phyloP scores from a whole-genome alignment of 2,113 vertebrate species.

The Galeopterus variegatus region DNA sequence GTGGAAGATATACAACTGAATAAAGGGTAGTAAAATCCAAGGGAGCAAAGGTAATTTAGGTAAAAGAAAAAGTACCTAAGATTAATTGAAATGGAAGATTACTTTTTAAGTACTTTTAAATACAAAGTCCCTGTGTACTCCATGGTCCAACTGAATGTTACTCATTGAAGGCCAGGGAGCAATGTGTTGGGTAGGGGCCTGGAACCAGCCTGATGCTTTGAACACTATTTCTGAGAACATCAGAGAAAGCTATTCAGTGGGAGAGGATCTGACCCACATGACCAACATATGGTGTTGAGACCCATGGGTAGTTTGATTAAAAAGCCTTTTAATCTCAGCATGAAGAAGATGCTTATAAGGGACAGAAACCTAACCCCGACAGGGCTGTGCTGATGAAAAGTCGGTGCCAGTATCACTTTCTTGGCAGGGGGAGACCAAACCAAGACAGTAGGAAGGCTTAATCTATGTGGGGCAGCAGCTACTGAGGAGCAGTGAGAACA shows the following conservation, averaged over 20 bases:
- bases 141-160: not conserved
- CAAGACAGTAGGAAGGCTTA: slow-evolving; percentile 65
- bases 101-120: slow-evolving; percentile 55
- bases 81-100: slow-evolving; percentile 49
- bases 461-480: slow-evolving; percentile 72
- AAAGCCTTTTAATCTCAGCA: slow-evolving; percentile 79
- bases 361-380: slow-evolving; percentile 65
- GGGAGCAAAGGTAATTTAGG: slow-evolving; percentile 34
- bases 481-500: slow-evolving; percentile 32
- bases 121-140: slow-evolving; percentile 29
- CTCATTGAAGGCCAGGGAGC: slow-evolving; percentile 74
- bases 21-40: not conserved
- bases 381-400: slow-evolving; percentile 72
- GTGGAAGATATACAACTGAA: not conserved
- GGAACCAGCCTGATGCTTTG: slow-evolving; percentile 66
- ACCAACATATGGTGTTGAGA: slow-evolving; percentile 64
- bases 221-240: slow-evolving; percentile 74
- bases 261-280: slow-evolving; percentile 53
- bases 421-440: slow-evolving; percentile 70
- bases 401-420: slow-evolving; percentile 47
- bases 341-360: slow-evolving; percentile 70
- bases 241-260: slow-evolving; percentile 66
- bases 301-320: slow-evolving; percentile 58
- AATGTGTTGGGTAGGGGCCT: slow-evolving; percentile 73
- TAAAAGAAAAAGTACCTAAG: slow-evolving; percentile 45